A percentile compares a stretch with the other conserved stretches of the same genome.
phyloP scores from a whole-genome alignment of 2,113 vertebrate genomes.

The Hyla sarda region DNA sequence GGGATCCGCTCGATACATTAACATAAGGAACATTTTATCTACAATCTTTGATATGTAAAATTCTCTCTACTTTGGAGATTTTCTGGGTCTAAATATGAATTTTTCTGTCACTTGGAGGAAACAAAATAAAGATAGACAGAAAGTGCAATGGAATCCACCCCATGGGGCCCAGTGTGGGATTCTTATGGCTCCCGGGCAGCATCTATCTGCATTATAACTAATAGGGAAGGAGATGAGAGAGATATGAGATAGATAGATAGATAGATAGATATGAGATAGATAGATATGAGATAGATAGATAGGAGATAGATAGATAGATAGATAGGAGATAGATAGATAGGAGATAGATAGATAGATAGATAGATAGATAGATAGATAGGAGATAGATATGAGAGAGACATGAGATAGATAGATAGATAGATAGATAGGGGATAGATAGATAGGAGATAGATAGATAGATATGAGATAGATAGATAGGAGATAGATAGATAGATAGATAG shows the following conservation, averaged over 20 bases:
- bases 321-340: neutral
- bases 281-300: neutral
- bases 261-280: neutral
- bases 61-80: conserved; percentile 1
- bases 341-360: neutral
- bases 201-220: neutral
- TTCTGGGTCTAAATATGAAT: conserved; percentile 4
- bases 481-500: neutral
- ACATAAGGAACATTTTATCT: conserved; percentile 21
- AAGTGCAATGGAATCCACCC: neutral
- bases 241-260: neutral
- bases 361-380: no score
- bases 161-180: neutral
- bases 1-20: neutral
- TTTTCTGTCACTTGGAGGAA: neutral
- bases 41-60: conserved; percentile 37
- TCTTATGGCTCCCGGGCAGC: neutral
- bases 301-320: conserved; percentile 1
- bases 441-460: conserved; percentile 1
- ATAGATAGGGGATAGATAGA: neutral
- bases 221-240: no score
- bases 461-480: neutral
- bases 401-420: no score
- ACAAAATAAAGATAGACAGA: no score
- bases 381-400: no score